Conservation (phyloP, 1,140 invertebrate species). For the Zaprionus camerounensis region DNA sequence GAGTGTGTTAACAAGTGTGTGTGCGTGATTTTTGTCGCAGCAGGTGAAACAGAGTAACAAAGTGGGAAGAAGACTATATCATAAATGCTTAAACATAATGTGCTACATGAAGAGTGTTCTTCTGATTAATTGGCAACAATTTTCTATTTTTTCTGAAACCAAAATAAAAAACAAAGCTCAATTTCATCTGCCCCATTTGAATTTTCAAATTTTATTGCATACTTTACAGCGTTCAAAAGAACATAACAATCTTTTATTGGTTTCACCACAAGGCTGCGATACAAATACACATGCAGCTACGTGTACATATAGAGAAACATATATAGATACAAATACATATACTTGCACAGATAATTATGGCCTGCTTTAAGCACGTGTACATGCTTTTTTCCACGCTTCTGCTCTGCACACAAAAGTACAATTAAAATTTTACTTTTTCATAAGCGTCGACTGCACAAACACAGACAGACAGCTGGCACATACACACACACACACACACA, state of each 20-base stretch:
- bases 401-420: constrained; percentile 21
- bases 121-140: background rate
- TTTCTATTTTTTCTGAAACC: background rate
- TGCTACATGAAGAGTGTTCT: background rate
- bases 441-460: constrained; percentile 24
- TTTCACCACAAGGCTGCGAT: no score
- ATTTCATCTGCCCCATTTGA: background rate
- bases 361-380: constrained; percentile 2
- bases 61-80: background rate
- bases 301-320: background rate
- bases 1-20: constrained; percentile 17
- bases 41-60: background rate
- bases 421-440: constrained; percentile 36
- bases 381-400: constrained; percentile 2
- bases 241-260: background rate
- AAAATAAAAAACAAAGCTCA: background rate
- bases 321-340: background rate
- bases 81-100: background rate
- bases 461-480: constrained; percentile 12
- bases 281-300: background rate
- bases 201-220: background rate
- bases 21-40: constrained; percentile 28
- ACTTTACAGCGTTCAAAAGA: background rate
- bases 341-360: background rate
- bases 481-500: background rate